Percentiles rank a stretch among this genome's conserved stretches.
These are phyloP conservation scores for Brachymystax lenok DNA, from an alignment of 2,797 vertebrate genomes.

Conservation along the genomic window DNA sequence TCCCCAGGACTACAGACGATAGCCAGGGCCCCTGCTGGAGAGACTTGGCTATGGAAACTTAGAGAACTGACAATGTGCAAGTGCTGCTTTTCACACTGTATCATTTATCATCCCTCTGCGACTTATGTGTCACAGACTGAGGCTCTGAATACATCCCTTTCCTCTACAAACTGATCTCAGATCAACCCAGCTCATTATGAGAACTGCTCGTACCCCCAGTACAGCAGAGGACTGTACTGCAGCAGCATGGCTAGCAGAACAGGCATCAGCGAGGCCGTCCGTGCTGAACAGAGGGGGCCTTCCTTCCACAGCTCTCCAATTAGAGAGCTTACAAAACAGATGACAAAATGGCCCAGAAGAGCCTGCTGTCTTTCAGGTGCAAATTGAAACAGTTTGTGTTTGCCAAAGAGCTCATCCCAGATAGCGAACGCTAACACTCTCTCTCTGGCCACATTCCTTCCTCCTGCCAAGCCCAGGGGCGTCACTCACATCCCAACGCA, in stretches of 20 bases:
- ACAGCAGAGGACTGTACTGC: constrained; percentile 1
- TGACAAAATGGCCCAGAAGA: constrained; percentile 79
- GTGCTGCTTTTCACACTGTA: background rate
- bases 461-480: constrained; percentile 30
- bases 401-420: constrained; percentile 5
- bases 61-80: background rate
- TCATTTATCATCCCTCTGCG: background rate
- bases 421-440: background rate
- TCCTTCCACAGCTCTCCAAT: constrained; percentile 75
- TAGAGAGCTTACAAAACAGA: constrained; percentile 79
- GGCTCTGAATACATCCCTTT: background rate
- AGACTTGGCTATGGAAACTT: background rate
- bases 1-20: background rate
- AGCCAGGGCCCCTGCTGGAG: background rate
- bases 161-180: background rate
- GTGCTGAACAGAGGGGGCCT: constrained; percentile 68
- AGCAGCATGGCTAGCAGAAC: constrained; percentile 13
- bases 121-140: background rate
- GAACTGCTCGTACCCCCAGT: background rate
- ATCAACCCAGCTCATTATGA: background rate
- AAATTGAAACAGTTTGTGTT: constrained; percentile 60
- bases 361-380: constrained; percentile 72
- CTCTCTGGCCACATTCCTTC: background rate
- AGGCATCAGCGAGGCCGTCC: constrained; percentile 62
- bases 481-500: constrained; percentile 6